Base-by-base conservation (phyloP, 2,888 invertebrate species). In the Drosophila hamatofila region DNA sequence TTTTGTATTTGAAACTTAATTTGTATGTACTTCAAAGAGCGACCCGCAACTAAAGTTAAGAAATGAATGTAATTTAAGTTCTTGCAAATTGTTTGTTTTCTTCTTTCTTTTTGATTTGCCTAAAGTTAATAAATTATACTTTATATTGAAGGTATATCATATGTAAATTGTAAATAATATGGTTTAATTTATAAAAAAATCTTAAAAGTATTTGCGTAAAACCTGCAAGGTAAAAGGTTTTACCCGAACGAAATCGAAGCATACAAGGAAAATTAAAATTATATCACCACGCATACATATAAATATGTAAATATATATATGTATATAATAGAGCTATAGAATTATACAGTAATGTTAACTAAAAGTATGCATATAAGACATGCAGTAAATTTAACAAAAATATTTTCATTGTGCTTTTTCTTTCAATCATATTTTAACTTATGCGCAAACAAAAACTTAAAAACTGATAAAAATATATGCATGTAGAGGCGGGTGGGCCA, bases 261-360 rank as follows among this genome's bases (percentile, higher is more conserved):
- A 83, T 83, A 80, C 65, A 89, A 84, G 62, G 71, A 71, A 80
- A 90, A 86, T 88, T 85, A 88, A 88, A 89, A 91, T 90, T 89
- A 89, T 89, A 89, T 89, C 91, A 91, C 91, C 88, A 82, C 84
- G 82, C 79, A 81, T 83, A 75, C 67, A 65, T 74, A 46, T 71
- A 46, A 6, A 30, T 41, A n/a, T 52, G 23, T 71, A 8, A 30
- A 35, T 25, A 52, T 72, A 80, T 81, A 74, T 68, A 63, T 75
- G 51, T 55, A 55, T 60, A 72, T 65, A 35, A 14, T 12, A 11
- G 30, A 30, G 30, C 30, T 30, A 1, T 30, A 30, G 11, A 6
- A 18, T 33, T 68, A 25, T 60, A 66, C 49, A 73, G 48, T 72
- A 49, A 65, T 59, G 46, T 41, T 59, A 55, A 55, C 61, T 72